A percentile compares a stretch with the other conserved stretches of the same genome.
Conservation (phyloP, 1,140 invertebrate species). For the Steinernema feltiae region DNA sequence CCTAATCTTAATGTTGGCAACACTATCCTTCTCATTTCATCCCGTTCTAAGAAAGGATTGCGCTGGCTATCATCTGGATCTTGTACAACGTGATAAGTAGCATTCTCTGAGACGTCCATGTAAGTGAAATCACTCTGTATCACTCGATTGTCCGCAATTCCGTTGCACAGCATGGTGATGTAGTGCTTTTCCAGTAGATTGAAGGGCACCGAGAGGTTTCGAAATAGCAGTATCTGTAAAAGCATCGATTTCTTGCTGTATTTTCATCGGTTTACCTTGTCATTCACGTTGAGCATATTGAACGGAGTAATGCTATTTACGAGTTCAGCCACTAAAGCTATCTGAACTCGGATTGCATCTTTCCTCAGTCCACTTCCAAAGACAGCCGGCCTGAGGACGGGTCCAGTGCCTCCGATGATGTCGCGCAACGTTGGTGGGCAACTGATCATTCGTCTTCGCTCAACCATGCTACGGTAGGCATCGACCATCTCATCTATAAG, state of each 20-base stretch:
- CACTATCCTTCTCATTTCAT: neutral
- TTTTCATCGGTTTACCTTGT: conserved; percentile 9
- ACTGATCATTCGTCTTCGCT: conserved; percentile 26
- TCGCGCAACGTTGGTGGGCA: conserved; percentile 27
- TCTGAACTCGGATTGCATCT: conserved; percentile 23
- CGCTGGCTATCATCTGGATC: conserved; percentile 19
- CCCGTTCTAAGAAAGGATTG: neutral
- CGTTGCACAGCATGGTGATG: conserved; percentile 26
- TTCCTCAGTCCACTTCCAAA: neutral
- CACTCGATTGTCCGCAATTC: conserved; percentile 14
- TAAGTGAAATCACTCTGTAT: conserved; percentile 28
- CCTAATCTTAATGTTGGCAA: neutral
- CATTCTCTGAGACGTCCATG: conserved; percentile 12
- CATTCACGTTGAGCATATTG: conserved; percentile 21
- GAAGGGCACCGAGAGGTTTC: conserved; percentile 25
- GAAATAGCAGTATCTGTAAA: conserved; percentile 24
- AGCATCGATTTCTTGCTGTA: neutral
- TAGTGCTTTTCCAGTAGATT: conserved; percentile 28
- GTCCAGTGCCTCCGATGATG: conserved; percentile 25
- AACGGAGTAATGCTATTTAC: conserved; percentile 35
- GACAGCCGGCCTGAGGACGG: neutral
- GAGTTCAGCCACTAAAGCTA: conserved; percentile 23
- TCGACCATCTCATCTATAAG: conserved; percentile 26
- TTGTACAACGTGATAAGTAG: conserved; percentile 17
- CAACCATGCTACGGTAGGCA: conserved; percentile 18